Evolutionary conservation across 2,797 vertebrate species (phyloP), one percentile per base, ranked within the genome.

Genomic region (Scomberomorus guttatus): DNA sequence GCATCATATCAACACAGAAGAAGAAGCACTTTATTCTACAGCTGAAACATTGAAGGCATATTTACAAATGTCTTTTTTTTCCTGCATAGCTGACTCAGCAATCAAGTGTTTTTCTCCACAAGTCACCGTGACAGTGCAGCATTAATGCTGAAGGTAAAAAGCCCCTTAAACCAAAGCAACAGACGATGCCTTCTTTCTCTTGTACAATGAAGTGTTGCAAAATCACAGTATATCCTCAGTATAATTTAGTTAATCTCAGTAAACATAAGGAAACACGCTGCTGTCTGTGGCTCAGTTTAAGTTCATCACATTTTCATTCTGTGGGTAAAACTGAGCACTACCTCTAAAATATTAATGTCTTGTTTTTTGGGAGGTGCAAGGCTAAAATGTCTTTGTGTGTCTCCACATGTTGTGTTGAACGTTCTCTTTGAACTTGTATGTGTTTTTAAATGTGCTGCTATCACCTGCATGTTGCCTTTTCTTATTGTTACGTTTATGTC

Each of bases 401-500:
- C 14, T 63, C 76, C 34, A 61, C 65, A 42, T 68, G 27, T 75
- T 68, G 54, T 83, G 79, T 83, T 82, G 39, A 80, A 83, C 75
- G 61, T 86, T 84, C 51, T 69, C 48, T 72, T 59, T 81, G 72
- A 71, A 46, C 73, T 42, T 70, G 51, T 71, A 52, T 60, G 48
- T 79, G 68, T 89, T 85, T 71, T 83, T 83, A 68, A 88, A 86
- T 86, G 89, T 93, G 91, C 91, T 94, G 91, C 92, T 93, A 79
- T 92, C 81, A 83, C 85, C 79, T 94, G 93, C 93, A 95, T 95
- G 94, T 93, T 93, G 92, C 91, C 92, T 94, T 94, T 91, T 89
- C 71, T 86, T 74, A 65, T 82, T 13, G 42, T 82, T 73, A 0
- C n/a, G 67, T 83, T 85, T 55, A 77, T 76, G 82, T 90, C 42